A percentile compares a stretch with the other conserved stretches of the same genome.
Evolutionary conservation across 2,888 invertebrate species (phyloP).

Genomic region (Lasioglossum villosulum): DNA sequence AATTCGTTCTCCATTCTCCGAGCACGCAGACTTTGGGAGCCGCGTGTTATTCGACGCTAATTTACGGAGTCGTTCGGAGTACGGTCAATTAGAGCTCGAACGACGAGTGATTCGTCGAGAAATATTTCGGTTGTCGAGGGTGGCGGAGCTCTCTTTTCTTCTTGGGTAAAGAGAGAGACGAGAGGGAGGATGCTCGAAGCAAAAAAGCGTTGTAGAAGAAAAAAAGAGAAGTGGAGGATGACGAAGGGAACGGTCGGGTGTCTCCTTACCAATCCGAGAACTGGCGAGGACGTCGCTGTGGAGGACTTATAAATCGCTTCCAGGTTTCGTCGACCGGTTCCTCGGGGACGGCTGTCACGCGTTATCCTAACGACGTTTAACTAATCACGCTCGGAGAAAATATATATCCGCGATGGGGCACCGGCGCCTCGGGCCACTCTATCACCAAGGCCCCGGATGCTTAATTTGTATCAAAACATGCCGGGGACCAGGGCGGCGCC

Average conservation of each 20-base stretch:
- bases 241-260: conserved; percentile 51
- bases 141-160: conserved; percentile 3
- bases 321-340: conserved; percentile 74
- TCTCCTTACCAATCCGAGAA: conserved; percentile 71
- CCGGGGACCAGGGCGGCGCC: conserved; percentile 74
- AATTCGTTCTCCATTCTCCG: not conserved
- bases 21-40: not conserved
- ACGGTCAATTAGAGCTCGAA: conserved; percentile 71
- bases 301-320: conserved; percentile 80
- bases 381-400: conserved; percentile 80
- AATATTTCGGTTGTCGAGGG: conserved; percentile 65
- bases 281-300: conserved; percentile 60
- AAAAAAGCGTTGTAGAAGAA: not conserved
- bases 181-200: not conserved
- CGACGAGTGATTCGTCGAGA: conserved; percentile 73
- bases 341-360: conserved; percentile 75
- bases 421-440: conserved; percentile 70
- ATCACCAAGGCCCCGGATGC: conserved; percentile 67
- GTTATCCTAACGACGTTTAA: conserved; percentile 81
- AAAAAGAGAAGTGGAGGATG: not conserved
- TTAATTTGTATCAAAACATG: conserved; percentile 80
- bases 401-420: conserved; percentile 77
- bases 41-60: conserved; percentile 21
- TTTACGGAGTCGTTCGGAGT: conserved; percentile 55
- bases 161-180: not conserved